Conservation (phyloP, 2,113 vertebrate species). For the Phalacrocorax carbo region DNA sequence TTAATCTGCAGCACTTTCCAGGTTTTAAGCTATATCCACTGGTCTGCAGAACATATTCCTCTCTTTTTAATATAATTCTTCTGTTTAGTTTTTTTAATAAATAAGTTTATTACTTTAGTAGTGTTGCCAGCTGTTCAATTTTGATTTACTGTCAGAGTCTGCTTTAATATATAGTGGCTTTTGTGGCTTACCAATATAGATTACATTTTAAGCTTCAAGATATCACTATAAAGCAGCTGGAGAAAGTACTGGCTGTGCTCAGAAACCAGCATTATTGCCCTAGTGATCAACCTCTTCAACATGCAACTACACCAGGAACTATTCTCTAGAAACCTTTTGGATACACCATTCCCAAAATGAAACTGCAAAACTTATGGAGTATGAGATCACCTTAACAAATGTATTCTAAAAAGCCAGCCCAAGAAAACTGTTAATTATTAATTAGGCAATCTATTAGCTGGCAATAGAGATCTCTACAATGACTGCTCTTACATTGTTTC, state of each 20-base stretch:
- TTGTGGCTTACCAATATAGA: constrained; percentile 69
- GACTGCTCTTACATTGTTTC: background rate
- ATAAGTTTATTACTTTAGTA: constrained; percentile 66
- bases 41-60: constrained; percentile 51
- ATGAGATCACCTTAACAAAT: background rate
- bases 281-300: constrained; percentile 44
- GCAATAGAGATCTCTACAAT: background rate
- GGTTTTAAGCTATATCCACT: constrained; percentile 62
- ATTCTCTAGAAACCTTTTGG: constrained; percentile 19
- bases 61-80: constrained; percentile 69
- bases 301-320: constrained; percentile 35
- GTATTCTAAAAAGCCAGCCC: background rate
- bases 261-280: constrained; percentile 56
- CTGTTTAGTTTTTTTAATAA: constrained; percentile 71
- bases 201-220: constrained; percentile 73
- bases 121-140: constrained; percentile 67
- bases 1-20: constrained; percentile 70
- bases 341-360: background rate
- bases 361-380: background rate
- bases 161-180: constrained; percentile 73
- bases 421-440: background rate
- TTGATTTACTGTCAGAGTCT: constrained; percentile 68
- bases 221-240: constrained; percentile 72
- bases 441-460: background rate
- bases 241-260: constrained; percentile 60